Conservation (phyloP, 2,888 invertebrate genomes). For the Caenorhabditis doughertyi region DNA sequence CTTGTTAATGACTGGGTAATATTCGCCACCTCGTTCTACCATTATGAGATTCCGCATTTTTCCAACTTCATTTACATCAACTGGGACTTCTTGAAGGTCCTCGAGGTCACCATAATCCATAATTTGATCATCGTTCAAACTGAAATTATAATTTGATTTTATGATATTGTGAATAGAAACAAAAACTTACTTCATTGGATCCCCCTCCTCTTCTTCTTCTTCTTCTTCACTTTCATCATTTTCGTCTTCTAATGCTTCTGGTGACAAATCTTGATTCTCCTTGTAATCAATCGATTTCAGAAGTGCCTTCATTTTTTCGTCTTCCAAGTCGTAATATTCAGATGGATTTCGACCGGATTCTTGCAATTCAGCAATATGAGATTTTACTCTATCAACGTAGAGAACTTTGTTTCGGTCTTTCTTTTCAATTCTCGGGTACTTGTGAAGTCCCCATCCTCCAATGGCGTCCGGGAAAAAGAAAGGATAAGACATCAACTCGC, state of each 20-base stretch:
- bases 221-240: background rate
- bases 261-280: background rate
- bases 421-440: background rate
- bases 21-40: background rate
- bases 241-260: background rate
- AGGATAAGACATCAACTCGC: background rate
- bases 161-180: too few species aligned
- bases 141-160: constrained; percentile 2
- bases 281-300: background rate
- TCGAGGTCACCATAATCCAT: background rate
- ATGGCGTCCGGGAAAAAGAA: background rate
- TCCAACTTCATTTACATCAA: background rate
- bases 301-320: background rate
- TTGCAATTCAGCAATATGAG: background rate
- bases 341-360: background rate
- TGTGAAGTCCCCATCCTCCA: background rate
- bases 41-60: background rate
- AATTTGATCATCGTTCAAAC: background rate
- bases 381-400: background rate
- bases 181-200: constrained; percentile 8
- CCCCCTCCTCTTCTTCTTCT: background rate
- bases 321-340: background rate
- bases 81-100: background rate
- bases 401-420: background rate
- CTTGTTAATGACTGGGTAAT: background rate